Conservation (phyloP, 2,797 vertebrate genomes). For the Falco biarmicus region DNA sequence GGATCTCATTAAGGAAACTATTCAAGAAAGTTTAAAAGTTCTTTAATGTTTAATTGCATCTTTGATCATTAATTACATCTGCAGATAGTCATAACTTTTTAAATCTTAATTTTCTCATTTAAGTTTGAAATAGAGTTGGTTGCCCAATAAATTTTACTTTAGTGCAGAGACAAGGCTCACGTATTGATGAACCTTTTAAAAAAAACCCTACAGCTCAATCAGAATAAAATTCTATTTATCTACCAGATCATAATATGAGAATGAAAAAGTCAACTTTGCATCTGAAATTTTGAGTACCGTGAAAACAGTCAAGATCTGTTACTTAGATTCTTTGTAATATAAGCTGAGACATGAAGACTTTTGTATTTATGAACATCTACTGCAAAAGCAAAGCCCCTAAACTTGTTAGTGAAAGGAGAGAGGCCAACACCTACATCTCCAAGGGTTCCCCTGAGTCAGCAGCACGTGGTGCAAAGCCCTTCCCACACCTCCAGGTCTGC, state of each 20-base stretch:
- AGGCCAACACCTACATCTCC: fast-evolving
- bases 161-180: not conserved
- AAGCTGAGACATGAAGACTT: not conserved
- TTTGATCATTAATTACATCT: slow-evolving; percentile 53
- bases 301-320: not conserved
- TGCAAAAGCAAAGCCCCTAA: not conserved
- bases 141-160: slow-evolving; percentile 25
- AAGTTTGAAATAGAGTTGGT: slow-evolving; percentile 2
- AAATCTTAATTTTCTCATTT: slow-evolving; percentile 67
- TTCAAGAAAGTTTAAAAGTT: slow-evolving; percentile 47
- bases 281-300: not conserved
- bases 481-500: not conserved
- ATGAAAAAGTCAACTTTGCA: not conserved
- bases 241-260: not conserved
- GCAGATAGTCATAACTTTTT: slow-evolving; percentile 35
- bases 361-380: not conserved
- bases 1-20: slow-evolving; percentile 43
- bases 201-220: slow-evolving; percentile 28
- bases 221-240: slow-evolving; percentile 52
- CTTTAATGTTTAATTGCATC: slow-evolving; percentile 63
- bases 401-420: not conserved
- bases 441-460: fast-evolving
- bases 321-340: not conserved
- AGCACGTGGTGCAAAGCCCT: not conserved
- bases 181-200: slow-evolving; percentile 27